Percentiles rank a stretch among this genome's conserved stretches.
phyloP scores from a whole-genome alignment of 2,797 vertebrate species.

The Schizothorax lantsangensis region DNA sequence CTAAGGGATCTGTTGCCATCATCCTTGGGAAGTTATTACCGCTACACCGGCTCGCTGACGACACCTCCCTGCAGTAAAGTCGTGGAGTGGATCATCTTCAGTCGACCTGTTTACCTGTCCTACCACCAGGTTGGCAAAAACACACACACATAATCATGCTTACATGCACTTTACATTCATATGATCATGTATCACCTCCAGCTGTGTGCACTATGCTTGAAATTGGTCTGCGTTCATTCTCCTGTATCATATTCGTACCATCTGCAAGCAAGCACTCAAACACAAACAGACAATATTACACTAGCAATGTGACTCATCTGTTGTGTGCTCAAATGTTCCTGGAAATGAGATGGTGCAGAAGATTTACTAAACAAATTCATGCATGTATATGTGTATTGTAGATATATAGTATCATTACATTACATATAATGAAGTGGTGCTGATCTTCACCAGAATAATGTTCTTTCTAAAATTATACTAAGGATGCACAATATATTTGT shows the following conservation, averaged over 20 bases:
- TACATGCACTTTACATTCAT: conserved; percentile 22
- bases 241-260: conserved; percentile 38
- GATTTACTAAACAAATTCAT: conserved; percentile 6
- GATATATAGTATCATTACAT: not conserved
- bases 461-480: not conserved
- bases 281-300: conserved; percentile 54
- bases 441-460: not conserved
- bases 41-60: conserved; percentile 95
- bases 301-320: conserved; percentile 58
- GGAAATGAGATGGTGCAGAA: conserved; percentile 28
- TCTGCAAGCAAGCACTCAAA: conserved; percentile 52
- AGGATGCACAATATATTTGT: not conserved
- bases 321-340: conserved; percentile 38
- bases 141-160: not conserved
- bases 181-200: conserved; percentile 35
- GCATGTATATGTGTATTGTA: conserved; percentile 35
- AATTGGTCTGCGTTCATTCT: conserved; percentile 6
- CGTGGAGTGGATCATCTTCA: conserved; percentile 98
- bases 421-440: not conserved
- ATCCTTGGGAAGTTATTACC: conserved; percentile 92
- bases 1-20: conserved; percentile 92
- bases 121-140: conserved; percentile 86
- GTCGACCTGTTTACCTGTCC: conserved; percentile 92
- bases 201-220: conserved; percentile 43
- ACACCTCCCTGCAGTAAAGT: conserved; percentile 96